phyloP scores from a whole-genome alignment of 2,797 vertebrate species.

The Poecilia picta region DNA sequence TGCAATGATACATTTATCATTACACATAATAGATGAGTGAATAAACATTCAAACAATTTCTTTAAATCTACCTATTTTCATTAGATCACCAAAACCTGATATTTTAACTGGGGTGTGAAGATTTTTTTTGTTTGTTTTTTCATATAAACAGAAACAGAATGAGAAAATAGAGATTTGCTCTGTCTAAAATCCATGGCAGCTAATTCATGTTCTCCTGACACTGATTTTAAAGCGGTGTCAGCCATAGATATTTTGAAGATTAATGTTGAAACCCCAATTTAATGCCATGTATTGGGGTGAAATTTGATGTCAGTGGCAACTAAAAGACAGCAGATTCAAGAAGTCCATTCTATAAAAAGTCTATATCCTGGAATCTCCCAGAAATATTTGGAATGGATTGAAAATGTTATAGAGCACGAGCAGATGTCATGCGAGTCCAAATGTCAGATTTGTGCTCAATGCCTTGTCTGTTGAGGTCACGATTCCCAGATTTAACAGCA shows the following conservation, averaged over 20 bases:
- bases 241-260: neutral
- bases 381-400: neutral
- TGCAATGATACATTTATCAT: too few species aligned
- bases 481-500: neutral
- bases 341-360: neutral
- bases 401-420: neutral
- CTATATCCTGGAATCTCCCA: neutral
- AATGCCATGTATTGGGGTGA: neutral
- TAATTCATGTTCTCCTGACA: neutral
- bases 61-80: neutral
- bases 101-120: neutral
- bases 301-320: constrained; percentile 3
- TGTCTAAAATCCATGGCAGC: neutral
- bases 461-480: neutral
- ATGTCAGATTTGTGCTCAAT: neutral
- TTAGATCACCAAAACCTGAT: neutral
- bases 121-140: neutral
- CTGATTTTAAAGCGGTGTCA: neutral
- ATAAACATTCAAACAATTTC: neutral
- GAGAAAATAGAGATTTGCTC: neutral
- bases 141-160: too few species aligned
- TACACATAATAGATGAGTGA: neutral
- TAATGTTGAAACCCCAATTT: constrained; percentile 7
- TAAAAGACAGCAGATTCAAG: neutral
- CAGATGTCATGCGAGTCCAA: neutral